phyloP scores from a whole-genome alignment of 2,797 vertebrate species.

The Trematomus bernacchii region DNA sequence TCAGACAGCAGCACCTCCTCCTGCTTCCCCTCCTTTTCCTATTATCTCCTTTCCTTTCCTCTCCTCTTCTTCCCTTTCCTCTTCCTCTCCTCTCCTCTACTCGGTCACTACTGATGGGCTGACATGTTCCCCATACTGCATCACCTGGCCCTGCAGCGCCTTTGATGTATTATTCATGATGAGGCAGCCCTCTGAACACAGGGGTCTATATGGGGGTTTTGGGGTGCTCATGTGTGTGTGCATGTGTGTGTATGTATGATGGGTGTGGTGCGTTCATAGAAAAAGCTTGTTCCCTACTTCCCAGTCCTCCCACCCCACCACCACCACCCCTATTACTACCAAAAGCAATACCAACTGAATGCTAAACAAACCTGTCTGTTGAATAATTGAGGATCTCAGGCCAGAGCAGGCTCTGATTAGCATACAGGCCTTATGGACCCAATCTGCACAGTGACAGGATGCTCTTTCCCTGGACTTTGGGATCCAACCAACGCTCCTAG shows the following conservation, averaged over 20 bases:
- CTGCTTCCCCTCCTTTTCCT: background rate
- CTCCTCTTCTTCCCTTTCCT: background rate
- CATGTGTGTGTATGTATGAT: conserved; percentile 8
- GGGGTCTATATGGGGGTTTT: conserved; percentile 70
- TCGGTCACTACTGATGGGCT: conserved; percentile 73
- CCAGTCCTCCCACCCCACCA: conserved; percentile 62
- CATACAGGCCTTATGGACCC: conserved; percentile 84
- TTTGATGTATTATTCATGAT: conserved; percentile 86
- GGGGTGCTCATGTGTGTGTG: conserved; percentile 34
- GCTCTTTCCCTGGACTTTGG: conserved; percentile 52
- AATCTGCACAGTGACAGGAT: conserved; percentile 79
- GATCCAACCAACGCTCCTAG: conserved; percentile 25
- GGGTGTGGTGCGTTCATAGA: conserved; percentile 43
- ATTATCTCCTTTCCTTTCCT: conserved; percentile 17
- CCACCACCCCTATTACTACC: conserved; percentile 63
- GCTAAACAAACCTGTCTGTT: conserved; percentile 87
- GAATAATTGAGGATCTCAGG: conserved; percentile 86
- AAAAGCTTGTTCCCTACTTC: conserved; percentile 60
- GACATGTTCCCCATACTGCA: conserved; percentile 77
- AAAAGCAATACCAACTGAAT: conserved; percentile 84
- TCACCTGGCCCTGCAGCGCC: conserved; percentile 81
- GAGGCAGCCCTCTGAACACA: conserved; percentile 73
- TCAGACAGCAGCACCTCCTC: conserved; percentile 31
- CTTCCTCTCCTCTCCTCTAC: conserved; percentile 28
- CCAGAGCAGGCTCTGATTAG: conserved; percentile 82